Evolutionary conservation across 2,797 vertebrate species (phyloP).

Genomic region (Carduelis carduelis): DNA sequence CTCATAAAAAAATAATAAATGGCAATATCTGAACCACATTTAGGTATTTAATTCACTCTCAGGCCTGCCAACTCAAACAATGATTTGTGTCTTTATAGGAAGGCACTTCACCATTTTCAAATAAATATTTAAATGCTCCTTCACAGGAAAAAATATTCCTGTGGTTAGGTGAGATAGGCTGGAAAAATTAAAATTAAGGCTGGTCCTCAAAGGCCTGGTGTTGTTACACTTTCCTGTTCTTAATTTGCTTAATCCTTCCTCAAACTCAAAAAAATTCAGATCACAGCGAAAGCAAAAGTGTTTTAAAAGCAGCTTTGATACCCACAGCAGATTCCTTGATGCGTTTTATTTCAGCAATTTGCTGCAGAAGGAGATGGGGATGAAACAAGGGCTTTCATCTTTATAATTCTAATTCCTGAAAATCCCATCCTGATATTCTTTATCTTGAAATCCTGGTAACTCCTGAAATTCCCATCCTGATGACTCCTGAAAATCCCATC

Average conservation of each 20-base stretch:
- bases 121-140: slow-evolving; percentile 81
- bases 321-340: neutral
- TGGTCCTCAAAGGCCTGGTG: slow-evolving; percentile 50
- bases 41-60: slow-evolving; percentile 27
- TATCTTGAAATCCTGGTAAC: neutral
- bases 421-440: neutral
- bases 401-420: neutral
- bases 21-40: neutral
- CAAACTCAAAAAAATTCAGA: slow-evolving; percentile 21
- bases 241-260: slow-evolving; percentile 75
- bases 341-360: neutral
- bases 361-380: neutral
- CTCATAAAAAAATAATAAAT: slow-evolving; percentile 54
- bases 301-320: slow-evolving; percentile 56
- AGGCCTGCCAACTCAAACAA: slow-evolving; percentile 27
- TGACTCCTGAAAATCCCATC: neutral
- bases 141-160: slow-evolving; percentile 75
- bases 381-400: neutral
- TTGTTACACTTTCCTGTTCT: slow-evolving; percentile 72
- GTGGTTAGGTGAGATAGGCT: slow-evolving; percentile 73
- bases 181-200: slow-evolving; percentile 62
- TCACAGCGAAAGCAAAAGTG: neutral
- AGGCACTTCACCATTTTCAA: slow-evolving; percentile 73
- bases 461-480: neutral
- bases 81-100: slow-evolving; percentile 42